phyloP scores from a whole-genome alignment of 2,113 vertebrate species.

The Macrotis lagotis region DNA sequence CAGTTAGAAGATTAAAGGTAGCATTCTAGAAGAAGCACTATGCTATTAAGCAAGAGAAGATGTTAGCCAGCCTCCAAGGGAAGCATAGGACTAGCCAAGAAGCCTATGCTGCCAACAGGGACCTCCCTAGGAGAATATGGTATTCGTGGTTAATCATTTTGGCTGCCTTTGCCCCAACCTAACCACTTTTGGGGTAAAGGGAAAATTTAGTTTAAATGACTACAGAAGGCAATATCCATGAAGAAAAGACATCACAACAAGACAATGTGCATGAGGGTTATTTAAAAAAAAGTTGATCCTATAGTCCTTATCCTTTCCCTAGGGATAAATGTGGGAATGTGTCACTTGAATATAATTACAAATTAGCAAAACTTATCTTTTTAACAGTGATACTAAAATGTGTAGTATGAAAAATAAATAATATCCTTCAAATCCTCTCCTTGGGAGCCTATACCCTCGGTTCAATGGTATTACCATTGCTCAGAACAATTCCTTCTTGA shows the following conservation, averaged over 20 bases:
- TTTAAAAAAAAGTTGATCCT: not conserved
- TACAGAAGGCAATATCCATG: not conserved
- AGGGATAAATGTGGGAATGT: not conserved
- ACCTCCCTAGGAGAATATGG: not conserved
- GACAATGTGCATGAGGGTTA: not conserved
- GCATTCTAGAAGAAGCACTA: not conserved
- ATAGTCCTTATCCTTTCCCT: not conserved
- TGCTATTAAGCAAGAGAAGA: not conserved
- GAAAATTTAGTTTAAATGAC: slow-evolving; percentile 6
- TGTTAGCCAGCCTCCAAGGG: not conserved
- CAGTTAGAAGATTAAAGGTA: not conserved
- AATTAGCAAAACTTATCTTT: not conserved
- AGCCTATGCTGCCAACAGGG: too few relatives aligned
- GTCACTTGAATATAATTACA: not conserved
- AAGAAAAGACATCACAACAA: not conserved
- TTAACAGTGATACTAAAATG: not conserved
- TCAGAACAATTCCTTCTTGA: not conserved
- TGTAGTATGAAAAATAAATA: not conserved
- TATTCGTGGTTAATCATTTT: not conserved
- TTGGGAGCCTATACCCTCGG: not conserved
- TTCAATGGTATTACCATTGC: not conserved
- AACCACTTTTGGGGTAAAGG: not conserved
- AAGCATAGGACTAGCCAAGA: not conserved
- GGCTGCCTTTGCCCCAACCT: not conserved
- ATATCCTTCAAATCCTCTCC: not conserved